Evolutionary conservation across 2,888 invertebrate species (phyloP), one percentile per base, ranked within the genome.

Genomic region (Quadriops clusia): DNA sequence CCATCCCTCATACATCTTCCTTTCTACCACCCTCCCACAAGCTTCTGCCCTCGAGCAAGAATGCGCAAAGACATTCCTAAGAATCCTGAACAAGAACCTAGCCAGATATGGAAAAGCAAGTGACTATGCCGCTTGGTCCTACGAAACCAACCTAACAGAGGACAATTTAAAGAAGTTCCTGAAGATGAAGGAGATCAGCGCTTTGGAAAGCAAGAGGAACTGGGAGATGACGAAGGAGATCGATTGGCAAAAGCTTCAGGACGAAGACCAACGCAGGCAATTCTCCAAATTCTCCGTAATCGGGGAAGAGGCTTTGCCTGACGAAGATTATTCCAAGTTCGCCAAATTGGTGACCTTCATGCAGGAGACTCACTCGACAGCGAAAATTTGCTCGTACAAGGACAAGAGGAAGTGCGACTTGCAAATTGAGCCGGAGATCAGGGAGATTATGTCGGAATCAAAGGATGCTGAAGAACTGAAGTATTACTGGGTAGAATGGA

Each of bases 401-500:
- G 61, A 79, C 38, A 48, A 52, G 0, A 59, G 51, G 0, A 77
- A 75, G 41, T 84, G 84, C 44, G 74, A 81, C 49, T 57, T 85
- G 12, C 56, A 72, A 8, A 61, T 85, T 20, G 83, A 84, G 49
- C 84, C 85, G 37, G 79, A 86, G 42, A 60, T 87, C 16, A 77
- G 74, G 1, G 70, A 77, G 32, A 64, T 79, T 8, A 61, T 86
- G 39, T 61, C 70, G 1, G 71, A 61, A 18, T 84, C 81, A 32
- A 70, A 77, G 28, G 70, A 90, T 51, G 78, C 81, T 2, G 76
- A 84, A 8, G 81, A 84, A 49, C 57, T 91, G 41, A 72, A 76
- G 46, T 70, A 84, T 48, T 65, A 74, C 2, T 91, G 90, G 90
- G 54, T 70, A 3, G 72, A 79, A 46, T 91, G 86, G 81, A 72